Evolutionary conservation across 2,797 vertebrate species (phyloP).

Genomic region (Rhinogobio ventralis): DNA sequence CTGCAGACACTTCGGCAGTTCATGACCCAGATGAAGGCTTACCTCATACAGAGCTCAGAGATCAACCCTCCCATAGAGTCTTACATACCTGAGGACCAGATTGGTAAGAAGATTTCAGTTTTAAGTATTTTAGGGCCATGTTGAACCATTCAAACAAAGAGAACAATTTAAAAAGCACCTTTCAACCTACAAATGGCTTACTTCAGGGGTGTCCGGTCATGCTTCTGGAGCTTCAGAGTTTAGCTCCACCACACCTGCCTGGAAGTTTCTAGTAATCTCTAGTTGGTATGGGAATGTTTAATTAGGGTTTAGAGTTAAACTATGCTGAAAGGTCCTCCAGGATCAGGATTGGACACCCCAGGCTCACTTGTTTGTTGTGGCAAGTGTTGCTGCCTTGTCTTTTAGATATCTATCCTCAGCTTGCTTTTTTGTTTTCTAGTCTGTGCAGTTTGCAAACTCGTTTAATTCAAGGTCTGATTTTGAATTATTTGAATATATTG

Average conservation of each 20-base stretch:
- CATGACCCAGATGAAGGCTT: slow-evolving; percentile 97
- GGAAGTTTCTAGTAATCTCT: neutral
- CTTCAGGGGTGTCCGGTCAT: neutral
- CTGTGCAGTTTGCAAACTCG: neutral
- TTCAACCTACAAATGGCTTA: neutral
- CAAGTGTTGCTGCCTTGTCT: neutral
- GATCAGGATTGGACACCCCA: neutral
- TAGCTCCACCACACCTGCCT: neutral
- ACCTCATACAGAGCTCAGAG: slow-evolving; percentile 93
- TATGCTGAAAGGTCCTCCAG: neutral
- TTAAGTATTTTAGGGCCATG: neutral
- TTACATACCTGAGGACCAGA: slow-evolving; percentile 94
- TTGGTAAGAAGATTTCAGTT: slow-evolving; percentile 39
- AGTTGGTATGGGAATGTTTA: neutral
- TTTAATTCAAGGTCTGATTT: neutral
- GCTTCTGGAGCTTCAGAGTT: neutral
- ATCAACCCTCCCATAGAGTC: slow-evolving; percentile 94
- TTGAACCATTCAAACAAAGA: neutral
- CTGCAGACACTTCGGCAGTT: slow-evolving; percentile 95
- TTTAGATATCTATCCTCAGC: neutral
- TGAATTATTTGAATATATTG: neutral
- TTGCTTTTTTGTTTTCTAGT: slow-evolving; percentile 6
- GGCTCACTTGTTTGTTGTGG: neutral
- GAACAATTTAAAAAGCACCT: neutral
- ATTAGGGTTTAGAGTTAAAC: neutral